Base-by-base conservation (phyloP, 2,888 invertebrate species). In the Allolobophora icterica region DNA sequence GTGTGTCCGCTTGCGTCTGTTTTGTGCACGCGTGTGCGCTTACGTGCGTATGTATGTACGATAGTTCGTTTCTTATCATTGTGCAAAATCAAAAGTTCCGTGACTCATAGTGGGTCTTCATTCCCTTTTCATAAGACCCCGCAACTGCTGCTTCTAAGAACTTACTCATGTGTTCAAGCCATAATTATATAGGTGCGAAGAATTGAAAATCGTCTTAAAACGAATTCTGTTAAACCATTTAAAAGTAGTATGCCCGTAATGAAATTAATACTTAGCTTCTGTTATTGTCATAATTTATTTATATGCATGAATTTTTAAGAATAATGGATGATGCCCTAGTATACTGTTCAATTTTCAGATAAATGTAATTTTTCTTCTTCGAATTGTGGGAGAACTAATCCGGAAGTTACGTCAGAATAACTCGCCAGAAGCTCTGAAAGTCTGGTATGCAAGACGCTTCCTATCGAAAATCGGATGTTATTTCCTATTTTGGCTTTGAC, bases 351-450 rank as follows among this genome's bases (percentile, higher is more conserved):
- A 30, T 90, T 94, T 95, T 91, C 94, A 96, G 96, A 93, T 96
- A 24, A 96, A 96, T 94, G 93, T 95, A 15, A 92, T 95, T 91
- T 96, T 96, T 93, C 93, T 96, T 84, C 93, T 95, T 91, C 96
- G 96, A 92, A 96, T 96, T 30, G 95, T 96, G 35, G 95, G 96
- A 89, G 96, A 96, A 17, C 93, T 96, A 52, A 95, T 96, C 93
- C 94, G 94, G 90, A 96, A 96, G 93, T 94, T 96, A 35, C 93
- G 95, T 90, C 95, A 95, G 91, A 95, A 95, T 58, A 94, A 95
- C 92, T 95, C 95, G 58, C 95, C 95, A 71, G 96, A 96, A 93
- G 94, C 95, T 58, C 95, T 95, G 34, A 95, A 95, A 94, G 95
- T 96, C 92, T 95, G 95, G 96, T 96, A 93, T 40, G 90, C 11